Base-by-base conservation (phyloP, 2,113 vertebrate species). In the Pardalotus punctatus region DNA sequence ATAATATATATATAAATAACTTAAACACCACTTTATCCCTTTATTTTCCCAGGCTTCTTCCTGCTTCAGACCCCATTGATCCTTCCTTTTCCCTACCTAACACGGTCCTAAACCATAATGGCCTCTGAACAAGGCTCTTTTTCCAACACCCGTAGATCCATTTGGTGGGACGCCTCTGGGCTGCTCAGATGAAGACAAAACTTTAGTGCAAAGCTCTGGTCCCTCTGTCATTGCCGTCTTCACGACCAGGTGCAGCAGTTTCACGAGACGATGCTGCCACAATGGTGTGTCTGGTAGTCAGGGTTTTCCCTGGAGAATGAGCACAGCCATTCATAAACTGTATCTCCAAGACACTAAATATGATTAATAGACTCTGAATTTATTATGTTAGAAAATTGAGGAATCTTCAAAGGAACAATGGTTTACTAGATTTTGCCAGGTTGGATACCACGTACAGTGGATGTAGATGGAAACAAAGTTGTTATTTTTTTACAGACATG, bases 321-420 rank as follows among this genome's bases (percentile, higher is more conserved):
- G 8, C 14, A 28, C 0, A 3, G 16, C 17, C 10, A 20, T 9
- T 23, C 2, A 1, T 5, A 73, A 25, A 7, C 8, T 50, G 10
- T 43, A 29, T 36, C 23, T 74, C 33, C 5, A 12, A 69, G 33
- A 81, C 10, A 21, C 19, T 24, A 43, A 43, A 29, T 4, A 1
- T 2, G 0, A 51, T 38, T 67, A 47, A 51, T 43, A 54, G 20
- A 18, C 4, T 50, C 62, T 88, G 35, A 71, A 33, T 13, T 10
- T 12, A n/a, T 25, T 28, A 21, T 0, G 0, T 61, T 50, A 66
- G 45, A 70, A 86, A 73, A 78, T 5, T 38, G 47, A 81, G 13
- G 22, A 72, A 45, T 43, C 9, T 72, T 90, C 22, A 56, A 69
- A 29, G 65, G 79, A 76, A 48, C 9, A 72, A 9, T 1, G 1